Percentiles rank a stretch among this genome's conserved stretches.
These are phyloP conservation scores for Crypturellus tataupa DNA, from an alignment of 2,797 vertebrate genomes.

Conservation along the genomic window DNA sequence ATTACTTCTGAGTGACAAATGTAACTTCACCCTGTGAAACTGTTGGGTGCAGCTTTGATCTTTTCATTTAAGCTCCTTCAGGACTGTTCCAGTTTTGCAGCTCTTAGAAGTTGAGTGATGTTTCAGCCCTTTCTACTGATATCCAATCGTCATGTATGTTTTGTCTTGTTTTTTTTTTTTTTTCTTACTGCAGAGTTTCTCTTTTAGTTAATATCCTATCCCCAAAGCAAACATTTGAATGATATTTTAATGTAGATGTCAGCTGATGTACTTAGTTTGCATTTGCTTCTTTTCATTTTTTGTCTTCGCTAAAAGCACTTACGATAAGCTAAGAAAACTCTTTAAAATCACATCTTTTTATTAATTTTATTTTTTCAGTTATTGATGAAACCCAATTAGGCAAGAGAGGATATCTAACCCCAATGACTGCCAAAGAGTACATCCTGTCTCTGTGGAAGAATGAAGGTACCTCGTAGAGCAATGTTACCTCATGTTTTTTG, in stretches of 20 bases:
- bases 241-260: neutral
- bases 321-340: neutral
- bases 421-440: constrained; percentile 88
- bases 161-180: neutral
- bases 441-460: constrained; percentile 88
- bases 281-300: neutral
- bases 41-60: neutral
- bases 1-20: neutral
- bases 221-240: neutral
- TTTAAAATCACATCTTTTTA: neutral
- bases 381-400: constrained; percentile 81
- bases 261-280: neutral
- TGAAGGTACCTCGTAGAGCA: constrained; percentile 84
- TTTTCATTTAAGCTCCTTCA: neutral
- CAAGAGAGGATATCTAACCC: constrained; percentile 91
- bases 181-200: neutral
- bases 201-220: neutral
- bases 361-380: constrained; percentile 47
- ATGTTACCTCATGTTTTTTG: neutral
- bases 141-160: neutral
- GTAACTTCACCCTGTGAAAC: neutral
- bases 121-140: neutral
- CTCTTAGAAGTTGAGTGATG: neutral
- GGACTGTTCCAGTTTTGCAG: neutral
- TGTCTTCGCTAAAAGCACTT: neutral